Conservation (phyloP, 2,113 vertebrate genomes). For the Puntigrus tetrazona region DNA sequence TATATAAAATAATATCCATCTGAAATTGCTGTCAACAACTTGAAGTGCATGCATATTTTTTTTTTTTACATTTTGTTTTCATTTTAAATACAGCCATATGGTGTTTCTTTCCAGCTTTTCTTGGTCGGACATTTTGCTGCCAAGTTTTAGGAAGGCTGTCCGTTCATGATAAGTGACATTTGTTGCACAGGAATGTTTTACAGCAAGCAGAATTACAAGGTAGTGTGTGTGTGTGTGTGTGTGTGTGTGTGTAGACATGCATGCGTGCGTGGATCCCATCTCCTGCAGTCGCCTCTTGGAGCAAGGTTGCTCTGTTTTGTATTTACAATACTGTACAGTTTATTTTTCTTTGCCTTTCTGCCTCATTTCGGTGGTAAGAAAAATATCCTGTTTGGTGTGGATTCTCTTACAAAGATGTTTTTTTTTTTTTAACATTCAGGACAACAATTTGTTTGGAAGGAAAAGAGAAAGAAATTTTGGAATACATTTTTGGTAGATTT, state of each 20-base stretch:
- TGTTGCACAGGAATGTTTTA: constrained; percentile 81
- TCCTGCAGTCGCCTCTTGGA: constrained; percentile 74
- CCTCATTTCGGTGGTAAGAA: constrained; percentile 65
- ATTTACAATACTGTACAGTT: constrained; percentile 68
- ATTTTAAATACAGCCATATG: constrained; percentile 69
- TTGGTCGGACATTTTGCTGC: constrained; percentile 78
- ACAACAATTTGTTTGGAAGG: constrained; percentile 70
- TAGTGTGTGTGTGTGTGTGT: constrained; percentile 49
- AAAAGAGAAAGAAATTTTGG: constrained; percentile 65
- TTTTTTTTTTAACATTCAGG: constrained; percentile 81
- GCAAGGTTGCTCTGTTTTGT: constrained; percentile 78
- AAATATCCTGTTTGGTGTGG: constrained; percentile 62
- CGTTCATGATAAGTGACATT: constrained; percentile 77
- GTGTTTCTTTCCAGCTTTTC: constrained; percentile 72
- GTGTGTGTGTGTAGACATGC: constrained; percentile 45
- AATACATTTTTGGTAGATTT: constrained; percentile 71
- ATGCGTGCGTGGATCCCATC: constrained; percentile 66
- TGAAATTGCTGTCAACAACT: constrained; percentile 72
- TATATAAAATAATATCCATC: constrained; percentile 73
- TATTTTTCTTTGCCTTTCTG: constrained; percentile 54
- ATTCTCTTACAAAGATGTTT: constrained; percentile 65
- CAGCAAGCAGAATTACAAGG: constrained; percentile 80
- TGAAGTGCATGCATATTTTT: constrained; percentile 75
- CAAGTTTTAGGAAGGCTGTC: constrained; percentile 82
- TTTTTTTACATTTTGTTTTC: constrained; percentile 40